Evolutionary conservation across 2,797 vertebrate genomes (phyloP), one percentile per base, ranked within the genome.

Genomic region (Chrosomus eos): DNA sequence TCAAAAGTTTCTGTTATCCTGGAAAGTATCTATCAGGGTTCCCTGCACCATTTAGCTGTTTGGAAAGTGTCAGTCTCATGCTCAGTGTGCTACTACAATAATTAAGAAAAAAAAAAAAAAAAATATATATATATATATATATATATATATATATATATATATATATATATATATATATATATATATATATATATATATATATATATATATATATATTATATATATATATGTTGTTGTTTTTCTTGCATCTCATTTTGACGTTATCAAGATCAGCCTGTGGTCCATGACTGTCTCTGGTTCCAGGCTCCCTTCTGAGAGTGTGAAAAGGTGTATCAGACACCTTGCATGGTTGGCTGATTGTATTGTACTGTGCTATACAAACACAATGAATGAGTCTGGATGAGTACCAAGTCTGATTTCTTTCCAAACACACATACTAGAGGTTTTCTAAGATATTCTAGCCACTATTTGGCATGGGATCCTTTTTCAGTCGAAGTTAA

Each of bases 351-450:
- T 84, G 82, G 82, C 64, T 78, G 74, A 28, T 40, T n/a, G n/a
- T 70, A 60, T 84, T 78, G 38, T 78, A 60, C 36, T 53, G 48
- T 9, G 48, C 66, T 76, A 70, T 38, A 51, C 74, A 67, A 83
- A 83, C 45, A 76, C 70, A 82, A 51, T 82, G 70, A 74, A 74
- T 51, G 8, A 36, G 81, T 73, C 81, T 82, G 81, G 81, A 74
- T 36, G 40, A 43, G 72, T 36, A 62, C 45, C 55, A 9, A n/a
- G 28, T 58, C 23, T 73, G 55, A 45, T 73, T 45, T 40, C 43
- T 28, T 73, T 73, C 70, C 81, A 82, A 73, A 64, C 60, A 58
- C 38, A 55, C 73, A 60, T 10, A 11, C 53, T 58, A 77, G 53
- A 1, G 9, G 16, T 58, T 18, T 26, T 40, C 23, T n/a, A 58